Evolutionary conservation across 2,113 vertebrate genomes (phyloP).

Genomic region (Scolopax mira): DNA sequence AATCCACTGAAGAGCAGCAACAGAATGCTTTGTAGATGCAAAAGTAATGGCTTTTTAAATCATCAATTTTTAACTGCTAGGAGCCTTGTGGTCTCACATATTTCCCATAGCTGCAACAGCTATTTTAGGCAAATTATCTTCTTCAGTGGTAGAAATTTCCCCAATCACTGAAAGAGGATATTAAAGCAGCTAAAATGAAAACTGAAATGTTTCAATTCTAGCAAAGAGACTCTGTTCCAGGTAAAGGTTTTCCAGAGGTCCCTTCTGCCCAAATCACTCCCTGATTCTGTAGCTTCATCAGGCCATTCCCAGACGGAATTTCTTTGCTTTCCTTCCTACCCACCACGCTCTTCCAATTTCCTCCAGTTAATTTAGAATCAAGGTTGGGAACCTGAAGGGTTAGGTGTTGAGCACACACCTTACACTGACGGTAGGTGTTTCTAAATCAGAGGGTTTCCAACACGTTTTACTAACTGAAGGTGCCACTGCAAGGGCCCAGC

Average conservation of each 20-base stretch:
- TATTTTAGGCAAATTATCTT: not conserved
- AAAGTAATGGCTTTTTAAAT: not conserved
- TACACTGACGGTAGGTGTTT: rapidly evolving
- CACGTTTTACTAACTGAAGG: not conserved
- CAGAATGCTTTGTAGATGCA: not conserved
- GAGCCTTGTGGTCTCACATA: not conserved
- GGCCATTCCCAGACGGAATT: not conserved
- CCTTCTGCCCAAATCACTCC: not conserved
- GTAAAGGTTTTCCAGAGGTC: not conserved
- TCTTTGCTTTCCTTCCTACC: not conserved
- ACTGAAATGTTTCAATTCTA: not conserved
- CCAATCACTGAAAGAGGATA: not conserved
- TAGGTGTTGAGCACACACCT: not conserved
- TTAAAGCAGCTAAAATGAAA: not conserved
- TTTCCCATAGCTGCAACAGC: constrained; percentile 2
- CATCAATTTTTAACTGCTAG: not conserved
- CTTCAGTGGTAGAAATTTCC: not conserved
- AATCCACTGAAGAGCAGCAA: rapidly evolving
- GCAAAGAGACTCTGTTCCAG: not conserved
- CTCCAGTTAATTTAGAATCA: not conserved
- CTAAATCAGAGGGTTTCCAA: not conserved
- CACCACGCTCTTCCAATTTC: not conserved
- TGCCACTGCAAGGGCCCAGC: constrained; percentile 15
- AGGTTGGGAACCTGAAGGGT: not conserved
- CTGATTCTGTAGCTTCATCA: not conserved